A percentile compares a stretch with the other conserved stretches of the same genome.
Conservation (phyloP, 2,888 invertebrate genomes). For the Plebejus anna region DNA sequence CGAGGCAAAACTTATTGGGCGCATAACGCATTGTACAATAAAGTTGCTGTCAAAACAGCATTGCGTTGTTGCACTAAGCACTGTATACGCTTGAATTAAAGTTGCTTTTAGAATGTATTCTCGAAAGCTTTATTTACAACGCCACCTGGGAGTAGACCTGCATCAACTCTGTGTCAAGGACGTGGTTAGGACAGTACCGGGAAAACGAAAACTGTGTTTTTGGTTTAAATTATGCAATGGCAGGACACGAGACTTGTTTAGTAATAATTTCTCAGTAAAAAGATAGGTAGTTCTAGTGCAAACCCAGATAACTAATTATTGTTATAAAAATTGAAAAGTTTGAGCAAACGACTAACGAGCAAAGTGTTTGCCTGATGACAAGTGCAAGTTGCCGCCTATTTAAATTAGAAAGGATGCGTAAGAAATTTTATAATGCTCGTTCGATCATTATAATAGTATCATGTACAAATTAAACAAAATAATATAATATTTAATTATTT, state of each 20-base stretch:
- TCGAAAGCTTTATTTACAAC: conserved; percentile 18
- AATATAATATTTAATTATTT: too few species aligned
- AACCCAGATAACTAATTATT: not conserved
- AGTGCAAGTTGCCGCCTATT: not conserved
- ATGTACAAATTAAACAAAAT: too few species aligned
- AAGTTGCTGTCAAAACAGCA: conserved; percentile 11
- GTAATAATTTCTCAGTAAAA: too few species aligned
- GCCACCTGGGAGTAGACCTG: conserved; percentile 10
- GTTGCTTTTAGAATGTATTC: not conserved
- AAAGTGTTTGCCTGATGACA: not conserved
- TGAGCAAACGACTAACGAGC: not conserved
- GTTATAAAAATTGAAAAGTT: not conserved
- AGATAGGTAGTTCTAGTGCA: not conserved
- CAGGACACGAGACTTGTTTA: not conserved
- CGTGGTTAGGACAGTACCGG: not conserved
- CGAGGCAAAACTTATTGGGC: conserved; percentile 25
- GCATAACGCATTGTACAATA: not conserved
- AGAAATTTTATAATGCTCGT: too few species aligned
- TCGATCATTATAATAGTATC: too few species aligned
- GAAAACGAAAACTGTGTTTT: not conserved
- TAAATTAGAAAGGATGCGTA: too few species aligned
- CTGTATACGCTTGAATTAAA: not conserved
- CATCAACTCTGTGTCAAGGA: conserved; percentile 15
- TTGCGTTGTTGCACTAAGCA: not conserved
- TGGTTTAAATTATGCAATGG: too few species aligned